Conservation (phyloP, 2,888 invertebrate genomes). For the Xestobium rufovillosum region DNA sequence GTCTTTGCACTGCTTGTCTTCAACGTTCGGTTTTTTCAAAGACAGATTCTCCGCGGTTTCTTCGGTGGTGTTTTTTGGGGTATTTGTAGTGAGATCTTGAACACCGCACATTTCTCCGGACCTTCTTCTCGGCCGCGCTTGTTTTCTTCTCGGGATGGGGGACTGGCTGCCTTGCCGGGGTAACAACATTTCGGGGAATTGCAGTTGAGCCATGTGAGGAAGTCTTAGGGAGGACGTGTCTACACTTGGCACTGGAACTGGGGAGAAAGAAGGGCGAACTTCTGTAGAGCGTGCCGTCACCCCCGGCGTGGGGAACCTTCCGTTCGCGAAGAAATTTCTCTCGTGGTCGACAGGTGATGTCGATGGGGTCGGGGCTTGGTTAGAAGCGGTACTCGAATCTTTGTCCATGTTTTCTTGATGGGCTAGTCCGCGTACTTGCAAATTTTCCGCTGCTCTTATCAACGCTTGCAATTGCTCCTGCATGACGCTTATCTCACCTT, state of each 20-base stretch:
- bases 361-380: constrained; percentile 42
- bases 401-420: constrained; percentile 44
- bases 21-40: constrained; percentile 48
- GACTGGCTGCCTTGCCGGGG: constrained; percentile 56
- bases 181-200: constrained; percentile 41
- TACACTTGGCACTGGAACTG: constrained; percentile 39
- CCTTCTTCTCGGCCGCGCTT: constrained; percentile 75
- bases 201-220: constrained; percentile 43
- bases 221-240: constrained; percentile 44
- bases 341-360: constrained; percentile 44
- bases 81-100: constrained; percentile 52
- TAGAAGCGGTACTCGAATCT: constrained; percentile 34
- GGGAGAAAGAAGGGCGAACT: constrained; percentile 35
- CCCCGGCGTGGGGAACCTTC: constrained; percentile 40
- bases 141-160: constrained; percentile 77
- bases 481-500: constrained; percentile 82
- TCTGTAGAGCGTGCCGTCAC: constrained; percentile 26
- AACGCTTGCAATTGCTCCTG: constrained; percentile 77
- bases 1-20: constrained; percentile 30
- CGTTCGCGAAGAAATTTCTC: constrained; percentile 33
- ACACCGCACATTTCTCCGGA: constrained; percentile 65
- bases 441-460: constrained; percentile 79
- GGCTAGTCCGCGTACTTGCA: constrained; percentile 75
- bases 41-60: constrained; percentile 54
- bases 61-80: constrained; percentile 33